Base-by-base conservation (phyloP, 2,888 invertebrate genomes). In the Griposia aprilina region DNA sequence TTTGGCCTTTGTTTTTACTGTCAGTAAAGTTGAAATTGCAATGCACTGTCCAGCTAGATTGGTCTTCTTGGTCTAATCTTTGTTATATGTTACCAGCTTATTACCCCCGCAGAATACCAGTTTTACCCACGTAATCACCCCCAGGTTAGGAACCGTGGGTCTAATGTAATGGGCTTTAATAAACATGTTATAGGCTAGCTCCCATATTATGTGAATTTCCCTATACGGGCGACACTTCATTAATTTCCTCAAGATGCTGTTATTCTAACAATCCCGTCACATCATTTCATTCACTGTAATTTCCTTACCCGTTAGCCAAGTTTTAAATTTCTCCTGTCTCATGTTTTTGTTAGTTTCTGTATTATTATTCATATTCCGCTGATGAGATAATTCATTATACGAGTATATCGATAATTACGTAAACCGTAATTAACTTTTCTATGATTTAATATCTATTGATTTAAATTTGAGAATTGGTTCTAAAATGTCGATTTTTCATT, bases 281-380 rank as follows among this genome's bases (percentile, higher is more conserved):
- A 68, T 68, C 55, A 45, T 55, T 66, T 17, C 50, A 52, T 63
- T 57, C 66, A 68, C 48, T 6, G 36, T 75, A 75, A 82, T 82
- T 84, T 84, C 85, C 76, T 57, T 30, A 36, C 20, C 71, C 85
- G 81, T 75, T 80, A 76, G 15, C 17, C 36, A 23, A 74, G 26
- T 69, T 76, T 63, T 48, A 50, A 74, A 77, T 87, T 76, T 84
- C 79, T 80, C 78, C 81, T 89, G 89, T 93, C 93, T 88, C 92
- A 93, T 92, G 93, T 92, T 93, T 92, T 92, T 92, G 59, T 80
- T 1, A 17, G 84, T 85, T 80, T 83, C 85, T 84, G 68, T 78
- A 75, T 80, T 78, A 30, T 70, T 76, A 81, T 83, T 88, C 79
- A 78, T 83, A 78, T 80, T 13, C 79, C 17, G 69, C 65, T 83